Conservation (phyloP, 1,140 invertebrate genomes). For the Berghia stephanieae region DNA sequence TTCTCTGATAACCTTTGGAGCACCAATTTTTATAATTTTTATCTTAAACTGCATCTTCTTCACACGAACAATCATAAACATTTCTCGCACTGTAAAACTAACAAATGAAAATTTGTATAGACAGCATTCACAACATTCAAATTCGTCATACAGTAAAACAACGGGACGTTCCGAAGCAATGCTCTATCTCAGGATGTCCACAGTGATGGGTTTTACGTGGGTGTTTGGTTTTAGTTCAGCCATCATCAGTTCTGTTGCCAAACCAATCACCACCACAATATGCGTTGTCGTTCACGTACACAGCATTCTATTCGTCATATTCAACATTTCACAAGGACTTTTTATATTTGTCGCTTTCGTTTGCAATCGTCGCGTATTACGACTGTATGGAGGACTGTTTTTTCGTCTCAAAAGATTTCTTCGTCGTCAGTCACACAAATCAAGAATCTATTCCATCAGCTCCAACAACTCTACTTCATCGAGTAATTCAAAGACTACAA, state of each 20-base stretch:
- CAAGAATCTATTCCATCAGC: not conserved
- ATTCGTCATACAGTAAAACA: conserved; percentile 41
- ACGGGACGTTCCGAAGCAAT: conserved; percentile 66
- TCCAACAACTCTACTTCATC: too few relatives aligned
- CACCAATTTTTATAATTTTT: conserved; percentile 62
- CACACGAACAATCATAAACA: conserved; percentile 67
- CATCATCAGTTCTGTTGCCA: conserved; percentile 48
- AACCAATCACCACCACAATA: conserved; percentile 34
- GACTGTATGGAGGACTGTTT: conserved; percentile 44
- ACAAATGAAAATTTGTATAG: conserved; percentile 43
- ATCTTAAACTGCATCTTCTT: conserved; percentile 63
- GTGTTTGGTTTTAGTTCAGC: conserved; percentile 64
- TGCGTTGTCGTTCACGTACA: conserved; percentile 53
- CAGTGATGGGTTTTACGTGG: conserved; percentile 68
- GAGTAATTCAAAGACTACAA: too few relatives aligned
- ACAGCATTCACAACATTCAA: conserved; percentile 30
- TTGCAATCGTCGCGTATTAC: conserved; percentile 52
- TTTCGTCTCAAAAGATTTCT: not conserved
- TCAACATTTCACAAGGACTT: conserved; percentile 60
- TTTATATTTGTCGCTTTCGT: conserved; percentile 66
- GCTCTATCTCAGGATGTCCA: conserved; percentile 71
- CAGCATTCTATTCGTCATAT: conserved; percentile 57
- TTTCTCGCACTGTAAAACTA: conserved; percentile 64
- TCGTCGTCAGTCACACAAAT: not conserved
- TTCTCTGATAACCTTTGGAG: conserved; percentile 63